Conservation (phyloP, 2,797 vertebrate species). For the Vipera ursinii region DNA sequence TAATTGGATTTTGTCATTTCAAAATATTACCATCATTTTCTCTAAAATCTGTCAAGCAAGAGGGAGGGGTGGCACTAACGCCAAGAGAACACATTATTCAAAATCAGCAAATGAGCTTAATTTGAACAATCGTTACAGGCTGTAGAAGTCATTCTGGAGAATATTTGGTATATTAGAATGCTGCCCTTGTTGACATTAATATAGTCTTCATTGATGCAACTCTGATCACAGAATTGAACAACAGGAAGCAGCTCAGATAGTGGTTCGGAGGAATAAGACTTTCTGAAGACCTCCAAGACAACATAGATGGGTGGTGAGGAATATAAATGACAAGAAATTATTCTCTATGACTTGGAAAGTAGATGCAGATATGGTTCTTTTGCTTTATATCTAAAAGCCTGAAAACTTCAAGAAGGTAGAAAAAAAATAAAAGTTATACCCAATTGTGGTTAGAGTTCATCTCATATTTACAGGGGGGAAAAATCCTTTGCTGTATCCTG, state of each 20-base stretch:
- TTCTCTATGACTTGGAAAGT: not conserved
- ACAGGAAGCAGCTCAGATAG: not conserved
- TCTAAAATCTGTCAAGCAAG: not conserved
- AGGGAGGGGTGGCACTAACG: not conserved
- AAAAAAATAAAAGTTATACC: not conserved
- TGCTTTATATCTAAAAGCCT: no score
- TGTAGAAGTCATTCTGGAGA: not conserved
- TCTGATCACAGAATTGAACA: not conserved
- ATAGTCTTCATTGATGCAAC: not conserved
- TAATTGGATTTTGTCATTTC: slow-evolving; percentile 68
- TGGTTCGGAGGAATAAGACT: not conserved
- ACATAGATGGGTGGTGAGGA: not conserved
- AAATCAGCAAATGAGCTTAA: not conserved
- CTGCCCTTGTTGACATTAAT: not conserved
- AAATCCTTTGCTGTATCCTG: not conserved
- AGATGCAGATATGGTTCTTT: not conserved
- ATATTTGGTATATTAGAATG: not conserved
- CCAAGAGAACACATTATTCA: not conserved
- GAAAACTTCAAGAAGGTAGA: not conserved
- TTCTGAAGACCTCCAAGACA: not conserved
- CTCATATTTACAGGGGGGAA: not conserved
- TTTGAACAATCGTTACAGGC: not conserved
- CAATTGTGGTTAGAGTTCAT: not conserved
- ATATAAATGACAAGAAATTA: not conserved
- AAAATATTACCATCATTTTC: not conserved